These are phyloP conservation scores for Argyrosomus japonicus DNA, from an alignment of 2,113 vertebrate genomes.

Conservation along the genomic window DNA sequence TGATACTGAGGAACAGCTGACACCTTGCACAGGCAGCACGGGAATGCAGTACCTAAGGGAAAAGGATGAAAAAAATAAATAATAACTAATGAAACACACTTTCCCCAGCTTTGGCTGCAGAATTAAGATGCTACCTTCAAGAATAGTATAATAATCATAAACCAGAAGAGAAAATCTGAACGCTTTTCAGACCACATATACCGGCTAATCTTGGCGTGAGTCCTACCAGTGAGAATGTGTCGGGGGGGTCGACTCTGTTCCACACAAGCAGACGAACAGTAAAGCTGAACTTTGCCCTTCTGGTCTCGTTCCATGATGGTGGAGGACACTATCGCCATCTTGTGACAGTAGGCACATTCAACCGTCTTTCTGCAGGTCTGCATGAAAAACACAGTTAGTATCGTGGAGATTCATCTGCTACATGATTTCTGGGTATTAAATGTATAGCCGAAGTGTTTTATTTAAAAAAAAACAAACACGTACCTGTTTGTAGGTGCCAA, in stretches of 20 bases:
- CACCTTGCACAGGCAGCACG: constrained; percentile 93
- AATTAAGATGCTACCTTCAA: not conserved
- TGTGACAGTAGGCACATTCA: constrained; percentile 71
- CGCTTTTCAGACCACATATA: not conserved
- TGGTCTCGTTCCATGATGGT: constrained; percentile 75
- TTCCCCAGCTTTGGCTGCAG: not conserved
- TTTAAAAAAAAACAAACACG: not conserved
- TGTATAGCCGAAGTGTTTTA: no score
- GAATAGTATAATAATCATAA: not conserved
- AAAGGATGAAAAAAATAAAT: not conserved
- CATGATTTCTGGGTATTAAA: not conserved
- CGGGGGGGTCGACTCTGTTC: constrained; percentile 66
- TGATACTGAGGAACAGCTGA: constrained; percentile 95
- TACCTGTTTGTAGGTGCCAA: constrained; percentile 94
- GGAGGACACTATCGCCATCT: constrained; percentile 54
- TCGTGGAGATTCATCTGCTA: not conserved
- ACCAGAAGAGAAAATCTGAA: not conserved
- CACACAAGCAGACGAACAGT: constrained; percentile 72
- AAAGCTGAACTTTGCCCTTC: constrained; percentile 78
- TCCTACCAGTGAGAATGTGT: constrained; percentile 70
- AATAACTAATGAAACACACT: not conserved
- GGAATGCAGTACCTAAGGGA: constrained; percentile 89
- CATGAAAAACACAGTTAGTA: not conserved
- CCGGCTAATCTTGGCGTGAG: not conserved
- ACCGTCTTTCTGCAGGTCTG: constrained; percentile 73